A percentile compares a stretch with the other conserved stretches of the same genome.
These are phyloP conservation scores for Saccostrea cuccullata DNA, from an alignment of 1,140 invertebrate species.

Conservation along the genomic window DNA sequence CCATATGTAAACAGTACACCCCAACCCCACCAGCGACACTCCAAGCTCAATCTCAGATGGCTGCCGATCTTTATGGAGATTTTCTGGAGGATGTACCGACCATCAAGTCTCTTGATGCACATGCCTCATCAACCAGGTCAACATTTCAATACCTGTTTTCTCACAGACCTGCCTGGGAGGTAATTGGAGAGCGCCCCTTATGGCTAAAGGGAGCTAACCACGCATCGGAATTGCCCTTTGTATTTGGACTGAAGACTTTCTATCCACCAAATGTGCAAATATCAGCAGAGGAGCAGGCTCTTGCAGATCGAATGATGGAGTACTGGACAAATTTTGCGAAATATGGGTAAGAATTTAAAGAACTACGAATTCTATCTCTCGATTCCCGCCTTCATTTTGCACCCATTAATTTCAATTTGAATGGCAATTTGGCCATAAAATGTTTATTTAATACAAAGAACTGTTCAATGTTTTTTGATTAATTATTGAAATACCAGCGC, in stretches of 20 bases:
- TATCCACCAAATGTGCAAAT: conserved; percentile 15
- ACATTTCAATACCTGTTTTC: conserved; percentile 62
- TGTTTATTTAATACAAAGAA: too few species aligned
- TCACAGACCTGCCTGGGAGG: conserved; percentile 10
- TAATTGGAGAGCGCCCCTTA: neutral
- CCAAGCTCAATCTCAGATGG: conserved; percentile 47
- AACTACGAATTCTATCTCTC: too few species aligned
- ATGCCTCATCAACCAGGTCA: conserved; percentile 14
- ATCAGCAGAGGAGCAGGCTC: conserved; percentile 83
- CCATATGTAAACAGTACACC: conserved; percentile 47
- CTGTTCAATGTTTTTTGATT: too few species aligned
- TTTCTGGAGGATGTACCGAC: conserved; percentile 56
- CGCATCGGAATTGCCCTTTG: conserved; percentile 54
- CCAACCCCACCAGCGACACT: neutral
- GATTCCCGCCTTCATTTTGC: too few species aligned
- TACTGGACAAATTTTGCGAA: conserved; percentile 96
- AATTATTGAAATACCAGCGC: too few species aligned
- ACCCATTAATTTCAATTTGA: too few species aligned
- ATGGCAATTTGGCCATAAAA: too few species aligned
- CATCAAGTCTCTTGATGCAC: conserved; percentile 45
- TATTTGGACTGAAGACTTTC: conserved; percentile 46
- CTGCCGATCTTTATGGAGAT: conserved; percentile 57
- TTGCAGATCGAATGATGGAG: conserved; percentile 93
- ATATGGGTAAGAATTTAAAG: conserved; percentile 87
- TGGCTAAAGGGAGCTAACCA: conserved; percentile 59